Percentiles rank a stretch among this genome's conserved stretches.
These are phyloP conservation scores for Xestia xanthographa DNA, from an alignment of 2,888 invertebrate species.

Conservation along the genomic window DNA sequence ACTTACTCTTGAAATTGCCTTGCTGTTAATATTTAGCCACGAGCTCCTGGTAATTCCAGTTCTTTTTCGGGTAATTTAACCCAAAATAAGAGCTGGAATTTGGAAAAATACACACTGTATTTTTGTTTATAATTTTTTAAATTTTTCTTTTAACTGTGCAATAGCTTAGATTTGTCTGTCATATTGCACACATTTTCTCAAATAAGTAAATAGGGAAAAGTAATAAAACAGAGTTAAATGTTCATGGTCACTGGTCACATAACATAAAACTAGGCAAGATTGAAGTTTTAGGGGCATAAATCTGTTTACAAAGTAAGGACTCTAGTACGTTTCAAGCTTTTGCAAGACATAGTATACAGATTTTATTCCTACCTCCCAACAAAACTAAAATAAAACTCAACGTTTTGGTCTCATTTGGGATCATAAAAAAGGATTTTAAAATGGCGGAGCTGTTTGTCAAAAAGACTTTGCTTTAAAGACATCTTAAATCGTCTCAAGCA, in stretches of 20 bases:
- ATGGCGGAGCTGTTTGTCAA: background rate
- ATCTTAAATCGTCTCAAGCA: background rate
- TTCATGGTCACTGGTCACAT: background rate
- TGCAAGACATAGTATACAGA: background rate
- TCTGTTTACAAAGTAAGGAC: background rate
- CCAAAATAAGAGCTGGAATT: background rate
- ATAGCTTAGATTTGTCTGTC: too few species aligned
- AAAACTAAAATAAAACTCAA: background rate
- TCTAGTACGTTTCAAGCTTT: background rate
- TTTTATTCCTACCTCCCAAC: background rate
- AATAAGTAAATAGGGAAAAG: too few species aligned
- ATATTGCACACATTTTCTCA: too few species aligned
- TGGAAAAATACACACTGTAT: too few species aligned
- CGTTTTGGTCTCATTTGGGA: background rate
- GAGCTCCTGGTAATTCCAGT: background rate
- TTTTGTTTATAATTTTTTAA: too few species aligned
- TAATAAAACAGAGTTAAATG: background rate
- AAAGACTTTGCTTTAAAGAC: background rate
- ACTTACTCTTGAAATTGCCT: background rate
- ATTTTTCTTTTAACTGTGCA: too few species aligned
- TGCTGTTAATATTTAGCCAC: background rate
- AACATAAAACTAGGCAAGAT: background rate
- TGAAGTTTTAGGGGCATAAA: background rate
- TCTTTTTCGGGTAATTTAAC: background rate
- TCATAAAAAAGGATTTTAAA: background rate